A percentile compares a stretch with the other conserved stretches of the same genome.
phyloP scores from a whole-genome alignment of 2,113 vertebrate species.

The Neolamprologus toae region DNA sequence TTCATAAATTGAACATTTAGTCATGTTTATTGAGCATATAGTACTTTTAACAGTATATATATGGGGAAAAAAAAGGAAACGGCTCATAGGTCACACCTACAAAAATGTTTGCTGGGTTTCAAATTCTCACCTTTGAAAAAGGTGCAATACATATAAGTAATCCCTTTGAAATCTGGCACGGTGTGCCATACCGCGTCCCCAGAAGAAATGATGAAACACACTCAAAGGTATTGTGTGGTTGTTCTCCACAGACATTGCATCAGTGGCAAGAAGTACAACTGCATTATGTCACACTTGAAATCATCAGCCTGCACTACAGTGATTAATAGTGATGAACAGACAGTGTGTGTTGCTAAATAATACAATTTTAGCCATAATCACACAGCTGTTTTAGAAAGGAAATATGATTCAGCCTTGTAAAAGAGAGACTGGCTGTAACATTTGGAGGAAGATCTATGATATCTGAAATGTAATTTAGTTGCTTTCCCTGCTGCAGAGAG shows the following conservation, averaged over 20 bases:
- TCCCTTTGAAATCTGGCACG: not conserved
- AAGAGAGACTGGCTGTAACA: not conserved
- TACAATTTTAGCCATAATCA: not conserved
- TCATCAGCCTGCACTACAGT: not conserved
- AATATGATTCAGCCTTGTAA: not conserved
- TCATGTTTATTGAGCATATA: not conserved
- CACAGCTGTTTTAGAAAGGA: not conserved
- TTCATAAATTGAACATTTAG: not conserved
- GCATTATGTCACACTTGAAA: not conserved
- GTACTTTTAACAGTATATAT: not conserved
- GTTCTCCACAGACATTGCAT: not conserved
- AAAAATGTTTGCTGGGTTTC: not conserved
- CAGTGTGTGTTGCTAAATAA: not conserved
- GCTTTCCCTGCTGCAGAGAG: not conserved
- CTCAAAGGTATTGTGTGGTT: not conserved
- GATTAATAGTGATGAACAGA: not conserved
- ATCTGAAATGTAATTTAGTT: not conserved
- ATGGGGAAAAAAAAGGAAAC: rapidly evolving
- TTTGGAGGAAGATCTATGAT: not conserved
- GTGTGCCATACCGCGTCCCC: not conserved
- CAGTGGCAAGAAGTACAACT: not conserved
- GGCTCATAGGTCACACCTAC: not conserved
- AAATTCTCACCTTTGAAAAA: not conserved
- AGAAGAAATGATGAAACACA: not conserved
- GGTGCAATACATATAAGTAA: not conserved